These are phyloP conservation scores for Cassiopea xamachana DNA, from an alignment of 30 jellyfish, hydroid and myxozoan species.

Conservation along the genomic window DNA sequence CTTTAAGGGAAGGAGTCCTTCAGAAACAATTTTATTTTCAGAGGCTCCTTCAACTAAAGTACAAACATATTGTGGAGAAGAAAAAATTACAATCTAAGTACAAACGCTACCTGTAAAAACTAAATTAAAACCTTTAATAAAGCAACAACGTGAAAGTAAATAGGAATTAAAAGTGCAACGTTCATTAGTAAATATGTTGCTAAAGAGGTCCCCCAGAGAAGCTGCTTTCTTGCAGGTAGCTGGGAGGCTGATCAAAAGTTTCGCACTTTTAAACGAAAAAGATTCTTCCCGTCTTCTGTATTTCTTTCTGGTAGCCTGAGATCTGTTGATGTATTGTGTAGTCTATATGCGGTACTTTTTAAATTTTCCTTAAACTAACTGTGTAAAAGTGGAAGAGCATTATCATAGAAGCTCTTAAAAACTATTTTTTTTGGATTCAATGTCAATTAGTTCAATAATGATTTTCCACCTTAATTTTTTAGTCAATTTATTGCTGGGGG, in stretches of 20 bases:
- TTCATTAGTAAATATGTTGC: neutral
- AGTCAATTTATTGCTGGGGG: no score
- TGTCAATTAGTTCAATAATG: no score
- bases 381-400: neutral
- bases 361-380: neutral
- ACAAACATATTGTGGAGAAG: no score
- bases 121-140: neutral
- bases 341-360: neutral
- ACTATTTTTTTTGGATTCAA: no score
- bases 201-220: neutral
- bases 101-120: neutral
- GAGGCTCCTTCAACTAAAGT: no score
- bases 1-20: no score
- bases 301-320: slow-evolving; percentile 27
- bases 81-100: neutral
- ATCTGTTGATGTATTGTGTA: slow-evolving; percentile 26
- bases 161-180: neutral
- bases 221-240: slow-evolving; percentile 30
- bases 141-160: no score
- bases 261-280: slow-evolving; percentile 37
- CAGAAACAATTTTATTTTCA: no score
- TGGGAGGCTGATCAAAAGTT: slow-evolving; percentile 18
- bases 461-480: no score
- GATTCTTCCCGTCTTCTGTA: slow-evolving; percentile 6
- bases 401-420: no score